Conservation (phyloP, 2,113 vertebrate species). For the Psittacula cyanocephala region DNA sequence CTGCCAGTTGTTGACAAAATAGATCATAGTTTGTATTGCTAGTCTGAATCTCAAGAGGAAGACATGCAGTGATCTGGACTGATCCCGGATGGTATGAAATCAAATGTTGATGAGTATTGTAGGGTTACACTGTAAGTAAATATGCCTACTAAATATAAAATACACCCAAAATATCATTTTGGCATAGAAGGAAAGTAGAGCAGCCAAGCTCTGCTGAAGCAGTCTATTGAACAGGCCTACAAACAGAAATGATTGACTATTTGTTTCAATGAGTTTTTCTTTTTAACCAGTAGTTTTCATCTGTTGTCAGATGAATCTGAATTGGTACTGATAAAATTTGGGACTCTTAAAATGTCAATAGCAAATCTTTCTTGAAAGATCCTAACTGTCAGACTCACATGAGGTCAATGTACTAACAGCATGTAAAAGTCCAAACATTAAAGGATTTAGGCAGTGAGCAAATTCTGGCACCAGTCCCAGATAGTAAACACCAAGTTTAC, state of each 20-base stretch:
- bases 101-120: background rate
- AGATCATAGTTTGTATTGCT: background rate
- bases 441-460: background rate
- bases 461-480: background rate
- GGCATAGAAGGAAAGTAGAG: background rate
- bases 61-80: background rate
- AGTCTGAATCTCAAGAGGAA: background rate
- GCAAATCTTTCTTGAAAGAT: background rate
- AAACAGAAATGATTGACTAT: background rate
- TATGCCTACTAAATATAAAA: background rate
- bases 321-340: background rate
- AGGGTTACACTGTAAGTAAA: background rate
- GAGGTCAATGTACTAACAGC: background rate
- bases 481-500: background rate
- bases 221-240: background rate
- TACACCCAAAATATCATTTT: background rate
- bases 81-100: background rate
- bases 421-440: background rate
- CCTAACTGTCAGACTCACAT: background rate
- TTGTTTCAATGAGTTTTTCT: background rate
- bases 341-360: background rate
- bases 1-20: background rate
- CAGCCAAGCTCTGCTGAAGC: background rate
- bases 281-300: background rate
- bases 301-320: background rate